Percentiles rank a stretch among this genome's conserved stretches.
Evolutionary conservation across 2,113 vertebrate species (phyloP).

Genomic region (Archilochus colubris): DNA sequence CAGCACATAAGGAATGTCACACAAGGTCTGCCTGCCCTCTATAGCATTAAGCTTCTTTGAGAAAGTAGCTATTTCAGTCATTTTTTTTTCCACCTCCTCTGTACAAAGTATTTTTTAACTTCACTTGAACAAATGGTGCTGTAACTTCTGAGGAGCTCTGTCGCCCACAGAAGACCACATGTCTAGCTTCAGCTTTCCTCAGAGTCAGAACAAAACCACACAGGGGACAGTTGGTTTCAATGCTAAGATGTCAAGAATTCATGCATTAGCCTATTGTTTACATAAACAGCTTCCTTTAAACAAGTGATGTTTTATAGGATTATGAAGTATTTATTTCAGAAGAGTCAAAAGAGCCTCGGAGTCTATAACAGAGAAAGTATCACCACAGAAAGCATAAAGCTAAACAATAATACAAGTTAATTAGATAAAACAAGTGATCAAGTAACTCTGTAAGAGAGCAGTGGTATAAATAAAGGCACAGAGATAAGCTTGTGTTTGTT

Average conservation of each 20-base stretch:
- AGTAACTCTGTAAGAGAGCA: background rate
- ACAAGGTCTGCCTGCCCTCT: background rate
- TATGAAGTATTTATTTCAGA: conserved; percentile 42
- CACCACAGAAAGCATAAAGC: background rate
- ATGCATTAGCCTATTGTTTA: conserved; percentile 53
- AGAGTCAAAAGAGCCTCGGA: conserved; percentile 4
- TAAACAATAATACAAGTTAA: background rate
- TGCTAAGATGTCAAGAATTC: conserved; percentile 35
- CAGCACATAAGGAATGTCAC: background rate
- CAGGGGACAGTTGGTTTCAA: conserved; percentile 40
- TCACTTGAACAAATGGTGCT: background rate
- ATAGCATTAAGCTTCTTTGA: background rate
- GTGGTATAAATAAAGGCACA: background rate
- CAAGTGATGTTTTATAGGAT: conserved; percentile 33
- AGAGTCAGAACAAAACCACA: conserved; percentile 7
- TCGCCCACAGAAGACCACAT: conserved; percentile 43
- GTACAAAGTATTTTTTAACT: conserved; percentile 3
- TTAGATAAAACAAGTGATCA: background rate
- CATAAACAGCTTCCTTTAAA: conserved; percentile 45
- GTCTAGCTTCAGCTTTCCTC: conserved; percentile 13
- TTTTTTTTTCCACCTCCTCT: background rate
- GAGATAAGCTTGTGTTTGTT: conserved; percentile 1
- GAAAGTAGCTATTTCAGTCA: background rate
- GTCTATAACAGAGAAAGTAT: background rate
- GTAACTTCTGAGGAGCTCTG: background rate